phyloP scores from a whole-genome alignment of 1,140 invertebrate species.

The Trichogramma pretiosum region DNA sequence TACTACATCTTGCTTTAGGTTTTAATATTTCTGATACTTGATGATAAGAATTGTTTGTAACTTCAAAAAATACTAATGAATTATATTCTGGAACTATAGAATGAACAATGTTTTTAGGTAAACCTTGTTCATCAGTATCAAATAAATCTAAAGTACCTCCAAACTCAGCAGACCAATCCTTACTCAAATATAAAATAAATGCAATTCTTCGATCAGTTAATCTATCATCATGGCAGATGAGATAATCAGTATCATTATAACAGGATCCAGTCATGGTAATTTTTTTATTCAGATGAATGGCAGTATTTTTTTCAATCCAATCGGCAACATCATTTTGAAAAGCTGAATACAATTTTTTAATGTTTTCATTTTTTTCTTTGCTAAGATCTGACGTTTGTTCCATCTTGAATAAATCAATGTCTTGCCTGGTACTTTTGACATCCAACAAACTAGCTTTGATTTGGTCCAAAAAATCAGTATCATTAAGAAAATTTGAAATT shows the following conservation, averaged over 20 bases:
- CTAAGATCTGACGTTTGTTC: slow-evolving; percentile 58
- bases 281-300: slow-evolving; percentile 47
- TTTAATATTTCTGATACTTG: slow-evolving; percentile 58
- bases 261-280: slow-evolving; percentile 63
- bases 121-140: slow-evolving; percentile 46
- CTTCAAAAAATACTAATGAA: slow-evolving; percentile 64
- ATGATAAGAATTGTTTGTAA: slow-evolving; percentile 49
- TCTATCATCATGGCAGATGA: slow-evolving; percentile 66
- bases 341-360: slow-evolving; percentile 47
- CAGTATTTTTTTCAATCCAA: slow-evolving; percentile 54
- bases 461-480: slow-evolving; percentile 47
- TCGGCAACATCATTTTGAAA: slow-evolving; percentile 49
- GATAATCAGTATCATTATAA: slow-evolving; percentile 62
- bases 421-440: slow-evolving; percentile 53
- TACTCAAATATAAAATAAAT: slow-evolving; percentile 58
- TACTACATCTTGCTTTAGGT: slow-evolving; percentile 55
- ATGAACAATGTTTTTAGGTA: slow-evolving; percentile 46
- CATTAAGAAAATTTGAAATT: slow-evolving; percentile 50
- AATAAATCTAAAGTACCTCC: slow-evolving; percentile 62
- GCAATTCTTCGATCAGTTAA: slow-evolving; percentile 61
- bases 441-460: slow-evolving; percentile 48
- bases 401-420: slow-evolving; percentile 63
- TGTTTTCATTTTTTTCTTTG: slow-evolving; percentile 46
- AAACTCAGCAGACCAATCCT: slow-evolving; percentile 51
- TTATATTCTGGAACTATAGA: slow-evolving; percentile 58